These are phyloP conservation scores for Egretta garzetta DNA, from an alignment of 2,113 vertebrate genomes.

Conservation along the genomic window DNA sequence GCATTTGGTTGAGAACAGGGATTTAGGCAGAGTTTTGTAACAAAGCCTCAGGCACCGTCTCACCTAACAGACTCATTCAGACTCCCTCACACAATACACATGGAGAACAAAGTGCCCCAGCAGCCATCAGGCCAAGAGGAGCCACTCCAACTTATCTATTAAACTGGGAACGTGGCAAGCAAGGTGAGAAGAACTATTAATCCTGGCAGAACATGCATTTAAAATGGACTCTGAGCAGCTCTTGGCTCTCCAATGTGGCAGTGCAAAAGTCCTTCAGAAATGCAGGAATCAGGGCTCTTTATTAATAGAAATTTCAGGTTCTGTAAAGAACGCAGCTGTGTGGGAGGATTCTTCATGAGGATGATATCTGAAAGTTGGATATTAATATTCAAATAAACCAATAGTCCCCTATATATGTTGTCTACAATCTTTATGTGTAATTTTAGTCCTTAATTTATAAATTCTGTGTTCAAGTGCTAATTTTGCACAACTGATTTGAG, in stretches of 20 bases:
- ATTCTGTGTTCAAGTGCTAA: not conserved
- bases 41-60: not conserved
- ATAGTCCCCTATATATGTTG: not conserved
- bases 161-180: not conserved
- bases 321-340: not conserved
- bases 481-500: not conserved
- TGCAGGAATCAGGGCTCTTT: fast-evolving
- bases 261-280: not conserved
- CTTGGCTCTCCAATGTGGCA: not conserved
- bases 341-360: not conserved
- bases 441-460: not conserved
- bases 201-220: not conserved
- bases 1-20: not conserved
- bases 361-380: not conserved
- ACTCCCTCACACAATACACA: not conserved
- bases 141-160: not conserved
- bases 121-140: not conserved
- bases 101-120: not conserved
- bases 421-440: not conserved
- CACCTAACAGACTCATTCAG: not conserved
- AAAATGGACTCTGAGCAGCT: not conserved
- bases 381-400: not conserved
- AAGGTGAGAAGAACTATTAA: not conserved
- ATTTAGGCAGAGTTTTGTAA: not conserved
- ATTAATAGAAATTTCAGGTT: not conserved